Percentiles rank a stretch among this genome's conserved stretches.
Conservation (phyloP, 2,888 invertebrate species). For the Hanleya hanleyi region DNA sequence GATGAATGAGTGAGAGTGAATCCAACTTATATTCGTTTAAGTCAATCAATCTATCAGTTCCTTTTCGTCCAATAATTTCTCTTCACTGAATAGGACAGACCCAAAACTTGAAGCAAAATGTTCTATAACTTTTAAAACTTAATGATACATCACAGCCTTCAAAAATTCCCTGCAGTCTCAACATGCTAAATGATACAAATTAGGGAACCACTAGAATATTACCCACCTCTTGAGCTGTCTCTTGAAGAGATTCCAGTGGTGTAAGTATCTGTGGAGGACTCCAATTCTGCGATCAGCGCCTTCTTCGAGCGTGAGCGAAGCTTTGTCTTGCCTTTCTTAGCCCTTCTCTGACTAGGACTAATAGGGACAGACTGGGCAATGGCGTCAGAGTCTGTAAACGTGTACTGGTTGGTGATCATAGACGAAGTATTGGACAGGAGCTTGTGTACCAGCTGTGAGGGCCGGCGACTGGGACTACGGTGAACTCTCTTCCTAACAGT, state of each 20-base stretch:
- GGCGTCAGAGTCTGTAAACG: constrained; percentile 33
- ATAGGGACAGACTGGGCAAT: constrained; percentile 37
- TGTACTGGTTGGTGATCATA: constrained; percentile 14
- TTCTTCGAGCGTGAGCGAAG: constrained; percentile 1
- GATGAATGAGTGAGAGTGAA: too few species aligned
- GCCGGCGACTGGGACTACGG: constrained; percentile 13
- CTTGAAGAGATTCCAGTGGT: constrained; percentile 35
- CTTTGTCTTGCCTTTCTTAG: constrained; percentile 21
- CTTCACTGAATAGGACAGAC: too few species aligned
- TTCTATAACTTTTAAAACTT: too few species aligned
- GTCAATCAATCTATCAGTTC: too few species aligned
- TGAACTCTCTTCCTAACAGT: constrained; percentile 8
- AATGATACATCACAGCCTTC: too few species aligned
- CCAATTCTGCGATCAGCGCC: constrained; percentile 13
- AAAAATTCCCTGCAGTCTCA: too few species aligned
- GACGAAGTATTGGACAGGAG: constrained; percentile 7
- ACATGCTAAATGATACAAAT: too few species aligned
- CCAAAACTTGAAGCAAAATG: too few species aligned
- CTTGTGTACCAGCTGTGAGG: constrained; percentile 22
- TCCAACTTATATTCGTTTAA: too few species aligned
- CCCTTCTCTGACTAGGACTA: constrained; percentile 11
- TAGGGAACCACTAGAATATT: too few species aligned
- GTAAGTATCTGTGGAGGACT: constrained; percentile 28
- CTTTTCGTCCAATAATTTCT: too few species aligned
- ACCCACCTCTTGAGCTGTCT: constrained; percentile 37